Percentiles rank a stretch among this genome's conserved stretches.
phyloP scores from a whole-genome alignment of 2,888 invertebrate species.

The Microchrysa polita region DNA sequence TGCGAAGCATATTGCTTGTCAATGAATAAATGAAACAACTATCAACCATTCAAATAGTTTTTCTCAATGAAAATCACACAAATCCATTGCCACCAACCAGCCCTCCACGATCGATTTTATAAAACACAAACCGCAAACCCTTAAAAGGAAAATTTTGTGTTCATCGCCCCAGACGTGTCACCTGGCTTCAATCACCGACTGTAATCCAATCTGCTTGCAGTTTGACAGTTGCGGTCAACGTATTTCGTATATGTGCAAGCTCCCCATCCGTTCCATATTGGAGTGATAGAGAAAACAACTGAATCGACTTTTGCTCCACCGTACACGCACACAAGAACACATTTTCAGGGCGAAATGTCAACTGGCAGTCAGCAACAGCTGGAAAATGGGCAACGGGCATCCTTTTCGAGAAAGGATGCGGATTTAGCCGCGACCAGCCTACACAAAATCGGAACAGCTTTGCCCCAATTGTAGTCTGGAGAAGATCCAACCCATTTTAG shows the following conservation, averaged over 20 bases:
- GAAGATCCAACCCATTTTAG: too few species aligned
- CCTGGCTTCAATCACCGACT: not conserved
- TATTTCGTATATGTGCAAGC: constrained; percentile 7
- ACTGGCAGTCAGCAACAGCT: not conserved
- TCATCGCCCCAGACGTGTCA: not conserved
- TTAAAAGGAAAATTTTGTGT: not conserved
- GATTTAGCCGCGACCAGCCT: not conserved
- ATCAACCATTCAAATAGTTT: too few species aligned
- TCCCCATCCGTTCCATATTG: not conserved
- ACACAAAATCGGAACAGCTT: not conserved
- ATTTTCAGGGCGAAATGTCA: not conserved
- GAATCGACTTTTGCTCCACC: not conserved
- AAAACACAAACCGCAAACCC: not conserved
- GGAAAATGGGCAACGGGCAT: not conserved
- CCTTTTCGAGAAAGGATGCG: constrained; percentile 1
- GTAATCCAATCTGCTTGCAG: not conserved
- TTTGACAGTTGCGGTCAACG: constrained; percentile 23
- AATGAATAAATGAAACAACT: too few species aligned
- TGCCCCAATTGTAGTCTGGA: not conserved
- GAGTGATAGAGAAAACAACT: not conserved
- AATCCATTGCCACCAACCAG: too few species aligned
- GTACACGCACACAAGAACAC: not conserved
- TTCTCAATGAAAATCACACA: too few species aligned
- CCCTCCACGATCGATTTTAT: too few species aligned
- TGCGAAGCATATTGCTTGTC: too few species aligned